Conservation (phyloP, 2,113 vertebrate species). For the Upupa epops region DNA sequence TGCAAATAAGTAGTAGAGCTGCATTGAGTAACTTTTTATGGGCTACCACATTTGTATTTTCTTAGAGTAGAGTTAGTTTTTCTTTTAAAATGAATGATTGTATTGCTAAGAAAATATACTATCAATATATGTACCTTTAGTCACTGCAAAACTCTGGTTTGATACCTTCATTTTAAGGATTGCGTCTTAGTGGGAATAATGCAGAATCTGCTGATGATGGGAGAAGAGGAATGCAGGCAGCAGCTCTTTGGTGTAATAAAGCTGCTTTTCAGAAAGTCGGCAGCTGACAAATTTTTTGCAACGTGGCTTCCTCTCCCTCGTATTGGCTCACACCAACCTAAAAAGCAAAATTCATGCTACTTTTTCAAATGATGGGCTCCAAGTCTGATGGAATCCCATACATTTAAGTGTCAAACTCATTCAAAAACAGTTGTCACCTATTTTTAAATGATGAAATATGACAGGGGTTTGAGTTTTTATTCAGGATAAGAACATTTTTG, state of each 20-base stretch:
- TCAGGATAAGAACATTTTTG: neutral
- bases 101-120: neutral
- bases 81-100: neutral
- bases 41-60: neutral
- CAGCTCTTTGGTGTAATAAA: neutral
- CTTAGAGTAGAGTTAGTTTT: neutral
- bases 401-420: neutral
- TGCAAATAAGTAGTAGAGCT: neutral
- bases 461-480: neutral
- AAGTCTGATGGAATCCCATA: neutral
- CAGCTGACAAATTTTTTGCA: neutral
- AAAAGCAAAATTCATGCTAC: neutral
- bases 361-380: neutral
- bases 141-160: constrained; percentile 2
- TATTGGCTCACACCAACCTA: neutral
- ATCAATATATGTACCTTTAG: neutral
- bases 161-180: constrained; percentile 1
- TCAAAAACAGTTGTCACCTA: neutral
- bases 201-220: neutral
- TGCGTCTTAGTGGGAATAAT: neutral
- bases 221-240: neutral
- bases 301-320: neutral
- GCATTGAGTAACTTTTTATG: neutral
- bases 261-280: neutral
- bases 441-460: neutral